Percentiles rank a stretch among this genome's conserved stretches.
phyloP scores from a whole-genome alignment of 2,888 invertebrate species.

The Belgica antarctica region DNA sequence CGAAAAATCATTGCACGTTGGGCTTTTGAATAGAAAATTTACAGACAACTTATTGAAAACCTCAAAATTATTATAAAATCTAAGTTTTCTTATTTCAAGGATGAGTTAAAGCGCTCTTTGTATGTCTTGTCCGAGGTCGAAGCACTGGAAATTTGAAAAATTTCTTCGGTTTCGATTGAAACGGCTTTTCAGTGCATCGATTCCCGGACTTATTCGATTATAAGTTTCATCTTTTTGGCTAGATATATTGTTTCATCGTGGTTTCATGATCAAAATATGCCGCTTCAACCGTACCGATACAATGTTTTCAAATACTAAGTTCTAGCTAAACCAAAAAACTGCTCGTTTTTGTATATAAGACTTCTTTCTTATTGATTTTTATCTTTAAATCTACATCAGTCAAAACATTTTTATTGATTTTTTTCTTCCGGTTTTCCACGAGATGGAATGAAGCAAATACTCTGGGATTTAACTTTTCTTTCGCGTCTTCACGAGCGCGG shows the following conservation, averaged over 20 bases:
- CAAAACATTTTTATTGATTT: slow-evolving; percentile 28
- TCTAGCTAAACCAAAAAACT: slow-evolving; percentile 22
- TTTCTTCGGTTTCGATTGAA: no score
- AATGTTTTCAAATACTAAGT: background rate
- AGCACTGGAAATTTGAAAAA: no score
- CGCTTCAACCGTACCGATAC: background rate
- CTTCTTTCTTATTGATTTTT: slow-evolving; percentile 26
- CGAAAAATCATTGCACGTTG: background rate
- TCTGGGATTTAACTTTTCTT: background rate
- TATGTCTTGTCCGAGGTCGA: no score
- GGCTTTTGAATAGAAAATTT: no score
- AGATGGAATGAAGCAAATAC: background rate
- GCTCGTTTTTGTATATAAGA: slow-evolving; percentile 3
- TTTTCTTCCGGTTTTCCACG: background rate
- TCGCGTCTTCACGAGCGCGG: no score
- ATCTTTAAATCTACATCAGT: slow-evolving; percentile 31
- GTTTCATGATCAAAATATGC: slow-evolving; percentile 2
- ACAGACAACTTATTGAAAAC: no score
- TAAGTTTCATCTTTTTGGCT: background rate
- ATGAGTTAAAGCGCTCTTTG: no score
- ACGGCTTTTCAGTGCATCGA: no score
- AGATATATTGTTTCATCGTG: background rate
- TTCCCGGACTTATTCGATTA: no score
- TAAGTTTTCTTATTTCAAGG: no score
- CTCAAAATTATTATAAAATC: no score